Conservation (phyloP, 2,888 invertebrate species). For the Rhodophaea formosa region DNA sequence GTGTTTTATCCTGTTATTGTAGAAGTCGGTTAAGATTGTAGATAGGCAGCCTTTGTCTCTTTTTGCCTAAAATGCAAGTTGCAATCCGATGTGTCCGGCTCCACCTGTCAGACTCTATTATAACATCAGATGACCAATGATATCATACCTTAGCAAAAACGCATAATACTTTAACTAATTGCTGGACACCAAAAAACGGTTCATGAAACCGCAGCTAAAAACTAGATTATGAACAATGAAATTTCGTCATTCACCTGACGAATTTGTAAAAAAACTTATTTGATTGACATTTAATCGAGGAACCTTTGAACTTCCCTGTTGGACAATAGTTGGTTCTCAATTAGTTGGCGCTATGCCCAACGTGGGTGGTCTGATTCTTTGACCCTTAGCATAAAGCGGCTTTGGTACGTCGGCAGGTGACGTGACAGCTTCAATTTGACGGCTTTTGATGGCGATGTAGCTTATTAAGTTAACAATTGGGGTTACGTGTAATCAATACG, state of each 20-base stretch:
- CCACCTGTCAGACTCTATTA: not conserved
- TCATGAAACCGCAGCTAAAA: slow-evolving; percentile 8
- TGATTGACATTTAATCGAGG: slow-evolving; percentile 60
- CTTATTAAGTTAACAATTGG: slow-evolving; percentile 3
- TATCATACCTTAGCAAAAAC: not conserved
- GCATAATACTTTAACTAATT: not conserved
- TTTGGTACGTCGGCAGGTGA: slow-evolving; percentile 45
- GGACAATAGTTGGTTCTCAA: slow-evolving; percentile 55
- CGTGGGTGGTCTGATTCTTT: slow-evolving; percentile 62
- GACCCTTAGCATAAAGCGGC: slow-evolving; percentile 55
- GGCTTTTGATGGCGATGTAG: slow-evolving; percentile 19
- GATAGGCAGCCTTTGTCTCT: too few species aligned
- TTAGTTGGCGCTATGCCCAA: slow-evolving; percentile 47
- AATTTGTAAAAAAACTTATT: slow-evolving; percentile 46
- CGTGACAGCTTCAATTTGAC: slow-evolving; percentile 50
- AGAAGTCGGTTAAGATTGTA: too few species aligned
- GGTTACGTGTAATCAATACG: not conserved
- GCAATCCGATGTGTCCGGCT: not conserved
- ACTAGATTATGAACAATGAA: slow-evolving; percentile 9
- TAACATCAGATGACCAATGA: not conserved
- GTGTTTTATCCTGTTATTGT: not conserved
- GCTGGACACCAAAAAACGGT: slow-evolving; percentile 1
- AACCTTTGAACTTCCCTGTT: slow-evolving; percentile 60
- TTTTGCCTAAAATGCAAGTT: not conserved
- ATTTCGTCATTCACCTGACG: slow-evolving; percentile 32